Conservation (phyloP, 2,113 vertebrate genomes). For the Oncorhynchus nerka region DNA sequence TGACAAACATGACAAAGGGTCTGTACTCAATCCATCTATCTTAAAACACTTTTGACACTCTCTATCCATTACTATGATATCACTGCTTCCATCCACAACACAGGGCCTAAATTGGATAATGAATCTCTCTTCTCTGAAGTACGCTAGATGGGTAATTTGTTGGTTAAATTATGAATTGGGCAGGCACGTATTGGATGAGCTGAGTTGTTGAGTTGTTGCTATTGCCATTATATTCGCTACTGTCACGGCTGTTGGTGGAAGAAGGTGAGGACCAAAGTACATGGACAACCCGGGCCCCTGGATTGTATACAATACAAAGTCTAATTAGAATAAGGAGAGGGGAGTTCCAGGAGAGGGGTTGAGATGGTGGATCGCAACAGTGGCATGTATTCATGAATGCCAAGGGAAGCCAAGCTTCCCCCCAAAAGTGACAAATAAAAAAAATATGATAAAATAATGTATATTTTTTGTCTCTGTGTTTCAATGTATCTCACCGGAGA, state of each 20-base stretch:
- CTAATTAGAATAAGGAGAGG: conserved; percentile 37
- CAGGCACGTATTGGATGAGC: conserved; percentile 42
- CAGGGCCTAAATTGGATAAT: conserved; percentile 57
- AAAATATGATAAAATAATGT: too few relatives aligned
- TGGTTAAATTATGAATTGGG: conserved; percentile 51
- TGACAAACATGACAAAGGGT: too few relatives aligned
- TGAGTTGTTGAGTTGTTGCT: conserved; percentile 19
- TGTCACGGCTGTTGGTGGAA: too few relatives aligned
- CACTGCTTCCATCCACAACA: too few relatives aligned
- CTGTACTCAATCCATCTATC: too few relatives aligned
- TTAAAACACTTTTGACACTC: too few relatives aligned
- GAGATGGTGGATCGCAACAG: conserved; percentile 34
- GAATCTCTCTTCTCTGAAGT: conserved; percentile 52
- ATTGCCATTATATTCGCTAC: conserved; percentile 23
- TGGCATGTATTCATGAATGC: too few relatives aligned
- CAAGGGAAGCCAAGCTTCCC: too few relatives aligned
- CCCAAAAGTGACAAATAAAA: too few relatives aligned
- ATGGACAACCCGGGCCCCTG: conserved; percentile 44
- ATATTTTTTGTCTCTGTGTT: too few relatives aligned
- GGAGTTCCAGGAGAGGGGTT: not conserved
- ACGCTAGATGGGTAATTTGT: conserved; percentile 58
- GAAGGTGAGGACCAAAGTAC: not conserved
- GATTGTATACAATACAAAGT: conserved; percentile 44
- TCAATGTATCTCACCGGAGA: too few relatives aligned
- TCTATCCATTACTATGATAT: too few relatives aligned